Conservation (phyloP, 2,113 vertebrate genomes). For the Polyodon spathula region DNA sequence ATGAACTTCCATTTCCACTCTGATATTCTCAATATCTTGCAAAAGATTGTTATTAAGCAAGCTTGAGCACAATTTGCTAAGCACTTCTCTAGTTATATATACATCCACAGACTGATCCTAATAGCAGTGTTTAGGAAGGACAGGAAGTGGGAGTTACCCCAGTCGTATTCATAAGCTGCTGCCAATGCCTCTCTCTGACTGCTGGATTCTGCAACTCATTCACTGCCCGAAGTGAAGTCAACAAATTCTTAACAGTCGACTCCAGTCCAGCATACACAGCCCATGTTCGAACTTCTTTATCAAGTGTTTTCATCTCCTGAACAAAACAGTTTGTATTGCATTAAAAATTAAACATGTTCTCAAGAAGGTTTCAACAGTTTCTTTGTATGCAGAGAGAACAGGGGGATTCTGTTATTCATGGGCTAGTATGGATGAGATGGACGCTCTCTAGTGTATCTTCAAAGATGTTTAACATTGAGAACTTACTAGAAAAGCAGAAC, state of each 20-base stretch:
- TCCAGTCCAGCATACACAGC: conserved; percentile 48
- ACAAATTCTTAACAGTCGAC: conserved; percentile 49
- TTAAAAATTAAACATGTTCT: neutral
- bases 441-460: too few relatives aligned
- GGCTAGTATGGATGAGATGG: too few relatives aligned
- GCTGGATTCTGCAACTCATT: conserved; percentile 56
- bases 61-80: too few relatives aligned
- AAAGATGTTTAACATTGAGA: too few relatives aligned
- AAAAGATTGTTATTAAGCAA: too few relatives aligned
- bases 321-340: neutral
- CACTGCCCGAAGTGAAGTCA: conserved; percentile 59
- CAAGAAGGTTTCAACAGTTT: conserved; percentile 11
- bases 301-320: conserved; percentile 59
- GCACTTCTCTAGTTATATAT: too few relatives aligned
- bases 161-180: conserved; percentile 58
- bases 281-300: conserved; percentile 57
- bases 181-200: conserved; percentile 53
- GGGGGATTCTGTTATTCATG: too few relatives aligned
- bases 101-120: too few relatives aligned
- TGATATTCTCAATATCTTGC: too few relatives aligned
- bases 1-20: too few relatives aligned
- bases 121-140: neutral
- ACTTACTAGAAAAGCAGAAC: too few relatives aligned
- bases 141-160: conserved; percentile 32
- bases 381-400: too few relatives aligned